These are phyloP conservation scores for Argynnis bischoffii DNA, from an alignment of 2,888 invertebrate species.

Conservation along the genomic window DNA sequence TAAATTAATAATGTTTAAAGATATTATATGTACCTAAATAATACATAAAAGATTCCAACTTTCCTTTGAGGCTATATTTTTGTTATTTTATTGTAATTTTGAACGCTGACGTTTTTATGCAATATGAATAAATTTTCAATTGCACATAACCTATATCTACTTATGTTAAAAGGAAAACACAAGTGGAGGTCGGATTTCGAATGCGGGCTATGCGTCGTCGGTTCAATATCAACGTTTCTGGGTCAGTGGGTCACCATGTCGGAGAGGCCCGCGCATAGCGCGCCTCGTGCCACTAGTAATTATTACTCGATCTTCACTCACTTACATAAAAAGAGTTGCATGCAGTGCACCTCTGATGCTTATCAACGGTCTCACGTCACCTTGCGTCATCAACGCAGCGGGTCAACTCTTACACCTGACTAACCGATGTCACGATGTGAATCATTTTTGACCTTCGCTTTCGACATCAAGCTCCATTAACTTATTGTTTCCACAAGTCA, in stretches of 20 bases:
- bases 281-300: slow-evolving; percentile 52
- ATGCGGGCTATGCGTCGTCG: slow-evolving; percentile 72
- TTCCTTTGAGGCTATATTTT: background rate
- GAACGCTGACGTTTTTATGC: too few relatives aligned
- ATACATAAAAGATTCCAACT: background rate
- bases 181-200: slow-evolving; percentile 76
- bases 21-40: background rate
- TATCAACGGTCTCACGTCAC: slow-evolving; percentile 34
- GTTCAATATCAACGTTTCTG: slow-evolving; percentile 81
- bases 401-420: slow-evolving; percentile 22
- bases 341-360: slow-evolving; percentile 34
- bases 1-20: too few relatives aligned
- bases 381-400: slow-evolving; percentile 34
- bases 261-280: slow-evolving; percentile 52
- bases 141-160: slow-evolving; percentile 24
- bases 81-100: background rate
- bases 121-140: background rate
- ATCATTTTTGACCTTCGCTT: slow-evolving; percentile 54
- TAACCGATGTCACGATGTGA: slow-evolving; percentile 28
- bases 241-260: slow-evolving; percentile 80
- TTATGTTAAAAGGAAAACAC: slow-evolving; percentile 61
- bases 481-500: slow-evolving; percentile 37
- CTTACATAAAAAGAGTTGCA: slow-evolving; percentile 51
- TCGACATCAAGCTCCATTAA: slow-evolving; percentile 32
- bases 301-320: slow-evolving; percentile 65